These are phyloP conservation scores for Anadara kagoshimensis DNA, from an alignment of 1,140 invertebrate genomes.

Conservation along the genomic window DNA sequence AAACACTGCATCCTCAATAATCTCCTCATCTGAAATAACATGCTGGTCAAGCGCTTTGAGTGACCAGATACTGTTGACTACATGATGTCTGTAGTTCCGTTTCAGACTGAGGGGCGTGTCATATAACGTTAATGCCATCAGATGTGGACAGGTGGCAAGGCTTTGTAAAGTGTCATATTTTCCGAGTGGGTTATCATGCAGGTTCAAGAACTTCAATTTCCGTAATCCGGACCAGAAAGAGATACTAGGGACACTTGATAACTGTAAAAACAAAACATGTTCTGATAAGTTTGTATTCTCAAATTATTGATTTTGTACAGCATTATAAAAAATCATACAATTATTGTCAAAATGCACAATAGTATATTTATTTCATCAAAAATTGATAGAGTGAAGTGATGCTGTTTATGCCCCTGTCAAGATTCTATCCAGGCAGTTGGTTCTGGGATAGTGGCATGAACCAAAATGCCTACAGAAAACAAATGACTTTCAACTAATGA, in stretches of 20 bases:
- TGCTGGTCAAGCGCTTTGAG: slow-evolving; percentile 70
- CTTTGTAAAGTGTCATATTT: slow-evolving; percentile 67
- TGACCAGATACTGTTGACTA: slow-evolving; percentile 70
- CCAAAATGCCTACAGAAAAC: no score
- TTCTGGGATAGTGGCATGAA: no score
- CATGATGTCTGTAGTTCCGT: slow-evolving; percentile 70
- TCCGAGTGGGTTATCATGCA: slow-evolving; percentile 73
- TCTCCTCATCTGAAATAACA: slow-evolving; percentile 73
- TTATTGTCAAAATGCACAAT: no score
- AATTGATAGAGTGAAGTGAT: no score
- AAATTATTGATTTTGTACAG: not conserved
- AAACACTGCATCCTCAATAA: slow-evolving; percentile 73
- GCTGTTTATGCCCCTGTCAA: no score
- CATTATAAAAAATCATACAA: not conserved
- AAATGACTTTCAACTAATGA: no score
- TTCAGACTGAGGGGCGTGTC: slow-evolving; percentile 71
- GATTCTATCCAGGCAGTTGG: no score
- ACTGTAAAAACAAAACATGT: slow-evolving; percentile 49
- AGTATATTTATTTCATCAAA: no score
- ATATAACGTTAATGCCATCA: slow-evolving; percentile 67
- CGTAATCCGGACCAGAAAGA: slow-evolving; percentile 67
- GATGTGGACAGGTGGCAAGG: slow-evolving; percentile 57
- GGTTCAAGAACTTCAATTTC: slow-evolving; percentile 65
- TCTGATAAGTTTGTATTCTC: not conserved
- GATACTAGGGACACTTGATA: slow-evolving; percentile 62